phyloP scores from a whole-genome alignment of 2,113 vertebrate species.

The Anarrhichthys ocellatus region DNA sequence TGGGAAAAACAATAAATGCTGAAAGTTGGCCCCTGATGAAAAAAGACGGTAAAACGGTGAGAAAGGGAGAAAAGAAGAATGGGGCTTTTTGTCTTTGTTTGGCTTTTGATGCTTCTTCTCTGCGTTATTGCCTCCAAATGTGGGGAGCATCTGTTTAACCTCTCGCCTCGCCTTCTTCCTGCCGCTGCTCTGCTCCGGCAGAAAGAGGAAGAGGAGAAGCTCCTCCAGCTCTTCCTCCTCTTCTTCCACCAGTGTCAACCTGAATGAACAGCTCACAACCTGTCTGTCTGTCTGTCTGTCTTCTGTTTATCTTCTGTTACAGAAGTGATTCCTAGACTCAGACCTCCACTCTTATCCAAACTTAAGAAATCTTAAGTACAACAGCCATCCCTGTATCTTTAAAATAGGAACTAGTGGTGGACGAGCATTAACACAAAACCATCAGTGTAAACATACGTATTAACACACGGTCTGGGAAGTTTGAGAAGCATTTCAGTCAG shows the following conservation, averaged over 20 bases:
- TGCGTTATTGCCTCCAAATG: constrained; percentile 68
- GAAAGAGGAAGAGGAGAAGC: neutral
- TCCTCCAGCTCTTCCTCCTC: constrained; percentile 16
- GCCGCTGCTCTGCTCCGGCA: constrained; percentile 22
- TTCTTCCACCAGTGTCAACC: neutral
- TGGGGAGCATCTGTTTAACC: constrained; percentile 69
- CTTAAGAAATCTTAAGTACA: too few relatives aligned
- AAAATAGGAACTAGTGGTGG: too few relatives aligned
- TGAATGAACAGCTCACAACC: neutral
- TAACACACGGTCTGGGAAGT: too few relatives aligned
- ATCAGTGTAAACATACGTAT: too few relatives aligned
- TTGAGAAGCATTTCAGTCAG: too few relatives aligned
- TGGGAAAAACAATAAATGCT: constrained; percentile 42
- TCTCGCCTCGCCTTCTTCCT: neutral
- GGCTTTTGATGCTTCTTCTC: constrained; percentile 60
- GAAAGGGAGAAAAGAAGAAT: constrained; percentile 15
- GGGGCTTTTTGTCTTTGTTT: constrained; percentile 45
- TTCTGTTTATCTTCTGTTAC: neutral
- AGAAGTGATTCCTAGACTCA: too few relatives aligned
- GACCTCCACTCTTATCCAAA: too few relatives aligned
- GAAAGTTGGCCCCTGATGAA: constrained; percentile 53
- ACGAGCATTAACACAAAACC: too few relatives aligned
- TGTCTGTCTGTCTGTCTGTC: neutral
- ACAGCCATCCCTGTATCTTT: too few relatives aligned
- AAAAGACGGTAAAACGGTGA: constrained; percentile 56